These are phyloP conservation scores for Aleiodes leptofemur DNA, from an alignment of 2,888 invertebrate species.

Conservation along the genomic window DNA sequence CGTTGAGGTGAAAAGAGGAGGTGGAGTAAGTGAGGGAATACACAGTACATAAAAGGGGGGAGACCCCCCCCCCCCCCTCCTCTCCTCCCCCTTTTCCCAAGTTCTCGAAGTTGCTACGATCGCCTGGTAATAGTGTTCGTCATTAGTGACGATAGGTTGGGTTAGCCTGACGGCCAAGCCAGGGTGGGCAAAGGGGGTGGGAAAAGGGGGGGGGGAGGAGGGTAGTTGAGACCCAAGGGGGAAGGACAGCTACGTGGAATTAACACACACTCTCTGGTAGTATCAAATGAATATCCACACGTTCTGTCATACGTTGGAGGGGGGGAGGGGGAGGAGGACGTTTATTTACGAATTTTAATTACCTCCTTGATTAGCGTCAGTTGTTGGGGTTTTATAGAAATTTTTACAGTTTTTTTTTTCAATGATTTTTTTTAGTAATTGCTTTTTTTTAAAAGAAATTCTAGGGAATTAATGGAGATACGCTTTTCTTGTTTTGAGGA, in stretches of 20 bases:
- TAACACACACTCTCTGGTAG: constrained; percentile 60
- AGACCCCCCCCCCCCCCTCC: too few species aligned
- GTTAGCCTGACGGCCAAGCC: constrained; percentile 55
- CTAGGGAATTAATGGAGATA: too few species aligned
- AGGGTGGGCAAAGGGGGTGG: too few species aligned
- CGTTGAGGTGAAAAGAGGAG: constrained; percentile 20
- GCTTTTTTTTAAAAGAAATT: too few species aligned
- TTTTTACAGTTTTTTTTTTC: neutral
- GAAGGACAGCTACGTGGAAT: constrained; percentile 66
- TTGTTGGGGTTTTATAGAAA: too few species aligned
- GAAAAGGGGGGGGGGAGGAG: constrained; percentile 36
- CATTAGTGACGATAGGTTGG: constrained; percentile 65
- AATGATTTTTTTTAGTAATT: too few species aligned
- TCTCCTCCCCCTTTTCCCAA: constrained; percentile 30
- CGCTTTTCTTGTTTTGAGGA: too few species aligned
- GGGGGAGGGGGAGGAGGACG: too few species aligned
- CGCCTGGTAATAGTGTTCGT: constrained; percentile 66
- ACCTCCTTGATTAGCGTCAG: too few species aligned
- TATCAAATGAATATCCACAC: constrained; percentile 54
- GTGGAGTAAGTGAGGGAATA: neutral
- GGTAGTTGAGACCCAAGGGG: constrained; percentile 59
- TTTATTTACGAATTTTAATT: constrained; percentile 10
- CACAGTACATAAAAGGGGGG: constrained; percentile 3
- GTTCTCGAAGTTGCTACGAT: constrained; percentile 65
- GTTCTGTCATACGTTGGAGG: neutral